Evolutionary conservation across 2,113 vertebrate species (phyloP).

Genomic region (Saguinus imperator): DNA sequence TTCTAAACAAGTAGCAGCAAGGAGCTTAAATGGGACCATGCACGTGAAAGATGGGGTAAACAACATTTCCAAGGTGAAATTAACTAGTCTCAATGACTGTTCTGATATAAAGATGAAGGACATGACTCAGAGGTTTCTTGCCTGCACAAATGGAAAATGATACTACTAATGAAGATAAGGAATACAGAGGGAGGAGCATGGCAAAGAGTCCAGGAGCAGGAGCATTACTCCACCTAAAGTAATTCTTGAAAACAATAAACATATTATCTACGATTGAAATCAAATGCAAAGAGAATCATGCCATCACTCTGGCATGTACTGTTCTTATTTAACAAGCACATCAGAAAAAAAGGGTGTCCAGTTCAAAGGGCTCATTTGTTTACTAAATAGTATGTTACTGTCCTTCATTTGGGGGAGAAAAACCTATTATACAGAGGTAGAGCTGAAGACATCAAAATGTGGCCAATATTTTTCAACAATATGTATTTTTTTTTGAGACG

Average conservation of each 20-base stretch:
- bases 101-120: neutral
- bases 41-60: neutral
- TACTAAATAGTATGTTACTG: conserved; percentile 43
- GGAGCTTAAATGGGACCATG: neutral
- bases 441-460: neutral
- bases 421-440: neutral
- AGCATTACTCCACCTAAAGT: conserved; percentile 7
- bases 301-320: neutral
- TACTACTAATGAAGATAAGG: conserved; percentile 47
- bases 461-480: neutral
- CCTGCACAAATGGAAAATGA: neutral
- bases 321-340: conserved; percentile 40
- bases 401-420: neutral
- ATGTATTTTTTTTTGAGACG: too few relatives aligned
- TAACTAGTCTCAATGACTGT: neutral
- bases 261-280: conserved; percentile 58
- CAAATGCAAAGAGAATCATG: conserved; percentile 37
- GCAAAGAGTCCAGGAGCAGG: neutral
- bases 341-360: neutral
- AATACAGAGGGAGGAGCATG: neutral
- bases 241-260: conserved; percentile 49
- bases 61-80: conserved; percentile 21
- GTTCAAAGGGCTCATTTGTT: conserved; percentile 56
- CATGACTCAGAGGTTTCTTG: conserved; percentile 30
- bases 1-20: conserved; percentile 8